phyloP scores from a whole-genome alignment of 2,888 invertebrate species.

The Iphiclides podalirius region DNA sequence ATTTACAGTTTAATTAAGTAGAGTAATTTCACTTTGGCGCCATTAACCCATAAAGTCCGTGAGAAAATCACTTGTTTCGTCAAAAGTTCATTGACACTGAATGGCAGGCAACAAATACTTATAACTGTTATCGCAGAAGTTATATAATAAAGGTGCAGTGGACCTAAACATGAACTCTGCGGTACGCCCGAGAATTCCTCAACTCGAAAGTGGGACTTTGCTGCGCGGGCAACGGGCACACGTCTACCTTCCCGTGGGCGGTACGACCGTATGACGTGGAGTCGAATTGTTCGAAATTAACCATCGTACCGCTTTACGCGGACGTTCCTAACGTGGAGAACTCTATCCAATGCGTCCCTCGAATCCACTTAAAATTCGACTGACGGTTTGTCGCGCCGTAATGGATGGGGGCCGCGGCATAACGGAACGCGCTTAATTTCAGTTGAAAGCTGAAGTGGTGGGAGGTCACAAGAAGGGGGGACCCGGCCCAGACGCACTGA shows the following conservation, averaged over 20 bases:
- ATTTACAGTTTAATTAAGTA: not conserved
- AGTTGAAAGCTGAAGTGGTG: slow-evolving; percentile 40
- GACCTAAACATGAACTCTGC: slow-evolving; percentile 46
- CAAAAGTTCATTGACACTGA: slow-evolving; percentile 35
- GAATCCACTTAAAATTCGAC: slow-evolving; percentile 29
- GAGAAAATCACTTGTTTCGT: slow-evolving; percentile 28
- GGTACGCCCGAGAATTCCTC: slow-evolving; percentile 50
- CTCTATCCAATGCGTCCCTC: slow-evolving; percentile 52
- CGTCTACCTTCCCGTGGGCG: slow-evolving; percentile 70
- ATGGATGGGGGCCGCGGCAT: slow-evolving; percentile 38
- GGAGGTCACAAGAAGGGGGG: slow-evolving; percentile 44
- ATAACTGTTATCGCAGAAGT: slow-evolving; percentile 7
- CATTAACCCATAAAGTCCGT: slow-evolving; percentile 35
- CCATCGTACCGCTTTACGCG: slow-evolving; percentile 47
- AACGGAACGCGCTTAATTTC: slow-evolving; percentile 29
- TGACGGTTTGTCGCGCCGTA: slow-evolving; percentile 27
- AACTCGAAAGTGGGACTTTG: slow-evolving; percentile 35
- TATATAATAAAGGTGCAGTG: slow-evolving; percentile 33
- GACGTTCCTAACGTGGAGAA: slow-evolving; percentile 27
- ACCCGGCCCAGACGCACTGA: slow-evolving; percentile 40
- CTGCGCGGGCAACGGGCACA: slow-evolving; percentile 53
- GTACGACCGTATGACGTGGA: slow-evolving; percentile 70
- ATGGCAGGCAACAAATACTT: slow-evolving; percentile 32
- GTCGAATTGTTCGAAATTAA: slow-evolving; percentile 47
- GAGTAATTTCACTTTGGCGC: not conserved